A percentile compares a stretch with the other conserved stretches of the same genome.
These are phyloP conservation scores for Smutsia temminckii DNA, from an alignment of 2,797 vertebrate genomes.

Conservation along the genomic window DNA sequence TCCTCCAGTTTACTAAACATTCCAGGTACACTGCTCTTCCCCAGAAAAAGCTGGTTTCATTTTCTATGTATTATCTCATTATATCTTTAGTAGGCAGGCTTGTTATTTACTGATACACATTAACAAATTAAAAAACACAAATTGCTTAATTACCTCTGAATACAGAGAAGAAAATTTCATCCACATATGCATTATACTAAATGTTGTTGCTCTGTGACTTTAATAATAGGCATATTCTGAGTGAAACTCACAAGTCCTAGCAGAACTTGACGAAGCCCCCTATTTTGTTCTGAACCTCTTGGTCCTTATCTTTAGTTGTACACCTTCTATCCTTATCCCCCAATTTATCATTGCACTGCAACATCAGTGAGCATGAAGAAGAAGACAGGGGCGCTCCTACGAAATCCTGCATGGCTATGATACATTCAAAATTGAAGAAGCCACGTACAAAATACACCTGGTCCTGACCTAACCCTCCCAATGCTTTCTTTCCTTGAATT, in stretches of 20 bases:
- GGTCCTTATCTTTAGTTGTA: neutral
- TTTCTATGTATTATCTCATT: neutral
- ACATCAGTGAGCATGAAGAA: neutral
- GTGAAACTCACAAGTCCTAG: neutral
- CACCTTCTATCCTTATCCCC: neutral
- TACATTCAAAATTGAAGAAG: neutral
- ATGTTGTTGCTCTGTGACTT: neutral
- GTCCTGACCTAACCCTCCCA: neutral
- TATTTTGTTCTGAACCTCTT: neutral
- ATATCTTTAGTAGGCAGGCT: neutral
- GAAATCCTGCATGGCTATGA: neutral
- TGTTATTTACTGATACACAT: constrained; percentile 2
- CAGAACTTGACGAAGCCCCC: neutral
- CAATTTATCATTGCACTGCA: neutral
- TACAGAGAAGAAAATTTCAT: neutral
- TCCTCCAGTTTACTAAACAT: neutral
- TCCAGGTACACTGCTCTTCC: neutral
- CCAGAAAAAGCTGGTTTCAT: neutral
- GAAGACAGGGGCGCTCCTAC: neutral
- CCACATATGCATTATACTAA: neutral
- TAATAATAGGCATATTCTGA: neutral
- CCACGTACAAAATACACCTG: neutral
- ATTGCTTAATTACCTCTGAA: neutral
- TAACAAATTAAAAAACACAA: constrained; percentile 24
- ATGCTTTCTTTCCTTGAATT: neutral